These are phyloP conservation scores for Heliconius ismenius DNA, from an alignment of 2,888 invertebrate species.

Conservation along the genomic window DNA sequence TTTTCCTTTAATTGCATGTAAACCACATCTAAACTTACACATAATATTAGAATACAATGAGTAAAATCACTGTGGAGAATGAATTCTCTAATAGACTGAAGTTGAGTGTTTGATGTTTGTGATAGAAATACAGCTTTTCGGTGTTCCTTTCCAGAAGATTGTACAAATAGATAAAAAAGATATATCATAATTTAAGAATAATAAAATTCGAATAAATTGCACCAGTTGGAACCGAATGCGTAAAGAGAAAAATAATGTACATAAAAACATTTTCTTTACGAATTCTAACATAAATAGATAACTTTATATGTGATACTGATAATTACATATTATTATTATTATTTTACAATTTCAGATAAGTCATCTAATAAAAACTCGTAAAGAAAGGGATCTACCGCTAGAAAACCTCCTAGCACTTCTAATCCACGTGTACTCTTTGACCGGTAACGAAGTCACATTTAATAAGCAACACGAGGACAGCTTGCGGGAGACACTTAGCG, in stretches of 20 bases:
- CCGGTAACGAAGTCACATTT: conserved; percentile 81
- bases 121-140: conserved; percentile 82
- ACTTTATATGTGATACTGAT: background rate
- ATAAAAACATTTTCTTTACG: too few relatives aligned
- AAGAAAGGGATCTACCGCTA: conserved; percentile 76
- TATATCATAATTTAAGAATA: background rate
- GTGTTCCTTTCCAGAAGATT: conserved; percentile 65
- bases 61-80: conserved; percentile 83
- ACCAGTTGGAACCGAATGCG: too few relatives aligned
- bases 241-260: too few relatives aligned
- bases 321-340: background rate
- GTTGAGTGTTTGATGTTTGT: conserved; percentile 78
- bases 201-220: background rate
- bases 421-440: conserved; percentile 83
- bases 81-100: conserved; percentile 82
- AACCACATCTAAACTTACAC: conserved; percentile 72
- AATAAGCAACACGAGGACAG: conserved; percentile 76
- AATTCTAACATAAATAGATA: too few relatives aligned
- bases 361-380: conserved; percentile 80
- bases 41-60: conserved; percentile 83
- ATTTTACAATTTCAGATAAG: conserved; percentile 70
- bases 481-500: conserved; percentile 73
- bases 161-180: conserved; percentile 35
- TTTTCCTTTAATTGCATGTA: too few relatives aligned
- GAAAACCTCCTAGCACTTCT: conserved; percentile 83